Percentiles rank a stretch among this genome's conserved stretches.
phyloP scores from a whole-genome alignment of 2,113 vertebrate genomes.

The Lethenteron reissneri region DNA sequence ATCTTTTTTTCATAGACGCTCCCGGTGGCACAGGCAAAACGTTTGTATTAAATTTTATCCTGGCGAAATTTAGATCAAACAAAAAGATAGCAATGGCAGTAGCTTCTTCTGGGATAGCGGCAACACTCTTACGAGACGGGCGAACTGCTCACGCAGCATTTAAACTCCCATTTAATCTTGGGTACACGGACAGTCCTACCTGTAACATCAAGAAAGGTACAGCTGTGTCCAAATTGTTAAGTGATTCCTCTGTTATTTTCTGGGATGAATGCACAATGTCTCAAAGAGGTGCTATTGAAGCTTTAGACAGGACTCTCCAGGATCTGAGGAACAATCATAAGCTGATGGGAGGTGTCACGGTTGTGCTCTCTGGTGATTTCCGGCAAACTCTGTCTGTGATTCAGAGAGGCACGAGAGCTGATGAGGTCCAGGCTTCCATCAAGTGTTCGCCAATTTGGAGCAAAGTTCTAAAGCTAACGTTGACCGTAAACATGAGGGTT shows the following conservation, averaged over 20 bases:
- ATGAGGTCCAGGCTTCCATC: background rate
- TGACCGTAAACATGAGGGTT: background rate
- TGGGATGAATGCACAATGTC: constrained; percentile 1
- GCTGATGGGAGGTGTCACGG: background rate
- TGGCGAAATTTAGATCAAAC: background rate
- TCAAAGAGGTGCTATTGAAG: background rate
- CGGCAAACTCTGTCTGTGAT: background rate
- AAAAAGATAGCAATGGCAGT: background rate
- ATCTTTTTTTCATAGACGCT: background rate
- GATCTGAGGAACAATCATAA: background rate
- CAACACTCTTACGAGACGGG: background rate
- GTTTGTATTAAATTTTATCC: background rate
- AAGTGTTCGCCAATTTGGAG: background rate
- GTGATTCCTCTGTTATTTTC: background rate
- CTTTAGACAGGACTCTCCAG: background rate
- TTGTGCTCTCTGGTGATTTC: background rate
- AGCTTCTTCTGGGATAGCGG: background rate
- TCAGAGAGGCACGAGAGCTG: background rate
- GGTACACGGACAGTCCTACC: background rate
- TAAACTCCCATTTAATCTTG: background rate
- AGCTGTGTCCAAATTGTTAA: background rate
- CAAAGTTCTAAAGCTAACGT: background rate
- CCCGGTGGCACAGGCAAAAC: constrained; percentile 1
- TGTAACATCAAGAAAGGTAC: background rate
- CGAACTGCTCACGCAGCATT: background rate